Evolutionary conservation across 2,113 vertebrate genomes (phyloP), one percentile per base, ranked within the genome.

Genomic region (Sinosuthora webbiana): DNA sequence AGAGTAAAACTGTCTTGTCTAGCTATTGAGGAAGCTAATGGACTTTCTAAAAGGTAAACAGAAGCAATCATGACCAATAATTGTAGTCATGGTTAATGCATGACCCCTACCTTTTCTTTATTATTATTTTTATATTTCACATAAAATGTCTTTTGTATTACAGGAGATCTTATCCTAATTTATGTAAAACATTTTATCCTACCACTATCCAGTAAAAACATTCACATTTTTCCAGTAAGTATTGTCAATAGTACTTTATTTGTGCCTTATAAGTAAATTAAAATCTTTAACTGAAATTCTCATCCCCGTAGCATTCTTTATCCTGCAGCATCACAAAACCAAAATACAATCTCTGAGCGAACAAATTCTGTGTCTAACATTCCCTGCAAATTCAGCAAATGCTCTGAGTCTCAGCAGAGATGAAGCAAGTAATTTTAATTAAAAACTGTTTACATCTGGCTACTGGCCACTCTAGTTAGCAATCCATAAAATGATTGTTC

Each of bases 311-410:
- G 35, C 24, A n/a, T 35, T 68, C 16, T 84, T 24, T 80, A 35
- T 70, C 35, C 83, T 86, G 31, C 44, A 95, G 60, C 39, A 84
- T 41, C 42, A 87, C 37, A 50, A 89, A 77, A 85, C 42, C 50
- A 92, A 95, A 90, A 70, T 24, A 45, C 3, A 67, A 17, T 47
- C 45, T 90, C 57, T n/a, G 79, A 71, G 73, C 63, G 24, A 92
- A 78, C 18, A 77, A 71, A 28, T 71, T 83, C 30, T 70, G 60
- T 44, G 60, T 87, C 17, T 33, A 60, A 47, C 18, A 41, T 24
- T 50, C 41, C 14, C 76, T 71, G n/a, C 53, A 95, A 84, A 90
- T 83, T 95, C 90, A 97, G 60, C 52, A 96, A 96, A 45, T 7
- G 37, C 57, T 70, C 62, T 60, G 68, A 84, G 30, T 53, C 35